These are phyloP conservation scores for Salticus scenicus DNA, from an alignment of 2,888 invertebrate genomes.

Conservation along the genomic window DNA sequence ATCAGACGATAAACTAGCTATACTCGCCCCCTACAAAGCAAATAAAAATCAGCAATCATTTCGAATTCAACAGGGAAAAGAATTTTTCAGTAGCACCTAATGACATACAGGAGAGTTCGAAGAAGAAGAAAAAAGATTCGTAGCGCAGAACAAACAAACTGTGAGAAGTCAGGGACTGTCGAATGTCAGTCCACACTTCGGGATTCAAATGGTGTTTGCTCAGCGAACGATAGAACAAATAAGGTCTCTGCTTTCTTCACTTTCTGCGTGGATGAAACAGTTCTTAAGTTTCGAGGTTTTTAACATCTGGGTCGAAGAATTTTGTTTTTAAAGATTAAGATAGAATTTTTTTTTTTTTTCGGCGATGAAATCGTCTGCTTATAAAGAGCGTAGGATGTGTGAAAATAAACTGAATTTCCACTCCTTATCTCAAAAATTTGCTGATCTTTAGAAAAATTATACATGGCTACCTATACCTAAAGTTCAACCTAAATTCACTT, in stretches of 20 bases:
- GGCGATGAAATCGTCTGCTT: background rate
- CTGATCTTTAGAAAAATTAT: too few relatives aligned
- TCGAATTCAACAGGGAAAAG: background rate
- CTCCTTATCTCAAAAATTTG: too few relatives aligned
- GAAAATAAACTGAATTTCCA: background rate
- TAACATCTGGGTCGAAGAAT: slow-evolving; percentile 15
- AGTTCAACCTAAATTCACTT: too few relatives aligned
- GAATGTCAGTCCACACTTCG: slow-evolving; percentile 40
- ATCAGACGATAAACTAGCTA: too few relatives aligned
- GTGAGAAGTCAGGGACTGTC: slow-evolving; percentile 5
- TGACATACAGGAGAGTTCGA: background rate
- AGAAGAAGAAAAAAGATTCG: background rate
- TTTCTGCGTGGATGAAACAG: background rate
- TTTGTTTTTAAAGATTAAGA: slow-evolving; percentile 5
- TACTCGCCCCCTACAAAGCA: too few relatives aligned
- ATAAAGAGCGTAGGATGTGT: background rate
- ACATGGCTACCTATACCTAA: too few relatives aligned
- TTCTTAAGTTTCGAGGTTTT: slow-evolving; percentile 7
- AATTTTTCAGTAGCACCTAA: background rate
- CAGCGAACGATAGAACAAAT: slow-evolving; percentile 47
- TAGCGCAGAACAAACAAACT: slow-evolving; percentile 37
- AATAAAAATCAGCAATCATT: too few relatives aligned
- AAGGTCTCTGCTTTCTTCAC: slow-evolving; percentile 21
- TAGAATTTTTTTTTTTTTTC: background rate
- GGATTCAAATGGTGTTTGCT: slow-evolving; percentile 32